These are phyloP conservation scores for Aplodontia rufa DNA, from an alignment of 2,113 vertebrate species.

Conservation along the genomic window DNA sequence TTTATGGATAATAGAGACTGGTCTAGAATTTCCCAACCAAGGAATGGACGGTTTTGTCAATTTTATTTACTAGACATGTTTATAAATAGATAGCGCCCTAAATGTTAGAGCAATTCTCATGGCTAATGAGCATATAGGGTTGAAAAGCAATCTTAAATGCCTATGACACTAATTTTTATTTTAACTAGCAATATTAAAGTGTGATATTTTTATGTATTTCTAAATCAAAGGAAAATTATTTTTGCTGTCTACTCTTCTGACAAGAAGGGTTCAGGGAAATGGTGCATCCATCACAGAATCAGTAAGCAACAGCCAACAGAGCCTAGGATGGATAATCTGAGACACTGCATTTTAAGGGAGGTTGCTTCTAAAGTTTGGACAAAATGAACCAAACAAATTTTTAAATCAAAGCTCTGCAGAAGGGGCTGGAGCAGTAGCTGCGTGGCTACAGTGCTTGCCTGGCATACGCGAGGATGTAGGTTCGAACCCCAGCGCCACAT, in stretches of 20 bases:
- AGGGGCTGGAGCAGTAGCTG: no score
- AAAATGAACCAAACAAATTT: neutral
- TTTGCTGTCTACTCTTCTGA: neutral
- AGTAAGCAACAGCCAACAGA: neutral
- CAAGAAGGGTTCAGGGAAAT: neutral
- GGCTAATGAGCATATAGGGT: neutral
- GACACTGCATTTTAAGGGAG: neutral
- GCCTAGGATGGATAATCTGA: neutral
- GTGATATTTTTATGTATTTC: neutral
- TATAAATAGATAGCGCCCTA: neutral
- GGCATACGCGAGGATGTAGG: no score
- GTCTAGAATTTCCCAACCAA: neutral
- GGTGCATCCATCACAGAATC: neutral
- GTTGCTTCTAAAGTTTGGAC: neutral
- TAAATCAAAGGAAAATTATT: neutral
- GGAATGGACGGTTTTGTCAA: neutral
- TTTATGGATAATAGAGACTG: constrained; percentile 36
- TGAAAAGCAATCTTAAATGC: neutral
- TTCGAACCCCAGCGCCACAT: no score
- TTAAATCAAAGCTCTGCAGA: neutral
- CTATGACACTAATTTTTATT: neutral
- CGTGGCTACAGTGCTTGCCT: no score
- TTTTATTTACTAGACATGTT: constrained; percentile 18
- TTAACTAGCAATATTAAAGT: neutral
- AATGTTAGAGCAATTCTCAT: neutral